Base-by-base conservation (phyloP, 2,888 invertebrate genomes). In the Orthosia incerta region DNA sequence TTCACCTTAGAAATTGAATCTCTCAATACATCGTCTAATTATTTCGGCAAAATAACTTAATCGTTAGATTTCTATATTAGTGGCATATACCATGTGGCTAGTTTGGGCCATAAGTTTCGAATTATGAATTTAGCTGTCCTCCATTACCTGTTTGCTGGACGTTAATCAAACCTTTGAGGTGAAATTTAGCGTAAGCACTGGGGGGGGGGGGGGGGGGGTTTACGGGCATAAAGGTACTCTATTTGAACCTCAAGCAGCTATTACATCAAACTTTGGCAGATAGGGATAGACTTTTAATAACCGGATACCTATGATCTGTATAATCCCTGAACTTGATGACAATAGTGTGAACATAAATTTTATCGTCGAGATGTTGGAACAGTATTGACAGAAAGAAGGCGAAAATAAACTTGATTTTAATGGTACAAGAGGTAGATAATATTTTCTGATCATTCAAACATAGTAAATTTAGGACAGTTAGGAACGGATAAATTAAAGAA, bases 81-180 rank as follows among this genome's bases (percentile, higher is more conserved):
- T 18, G 18, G 4, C 63, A 53, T 51, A 16, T 11, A 61, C 45
- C 23, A 66, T 64, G 63, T 63, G 66, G 53, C 50, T 56, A 79
- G 45, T 59, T 23, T 39, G 13, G 16, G 7, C 46, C 53, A 70
- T 55, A 57, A 57, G 3, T n/a, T 26, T 53, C 13, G n/a, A 71
- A 73, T 69, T 59, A 69, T 69, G 53, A 65, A 57, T 61, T 64
- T 26, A 63, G 15, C 46, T 63, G 51, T 48, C 68, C 46, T 65
- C 5, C 23, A 46, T 26, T 73, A 66, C 50, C 39, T 61, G 20
- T 68, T 69, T 45, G 23, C 11, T 20, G 55, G 56, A 26, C 39
- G 12, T 72, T 53, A 26, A 71, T 70, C n/a, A 18, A 13, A 50
- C 31, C 51, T 60, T 15, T 63, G 46, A 56, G 56, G 16, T 62